Base-by-base conservation (phyloP, 2,113 vertebrate species). In the Mystacornis crossleyi region DNA sequence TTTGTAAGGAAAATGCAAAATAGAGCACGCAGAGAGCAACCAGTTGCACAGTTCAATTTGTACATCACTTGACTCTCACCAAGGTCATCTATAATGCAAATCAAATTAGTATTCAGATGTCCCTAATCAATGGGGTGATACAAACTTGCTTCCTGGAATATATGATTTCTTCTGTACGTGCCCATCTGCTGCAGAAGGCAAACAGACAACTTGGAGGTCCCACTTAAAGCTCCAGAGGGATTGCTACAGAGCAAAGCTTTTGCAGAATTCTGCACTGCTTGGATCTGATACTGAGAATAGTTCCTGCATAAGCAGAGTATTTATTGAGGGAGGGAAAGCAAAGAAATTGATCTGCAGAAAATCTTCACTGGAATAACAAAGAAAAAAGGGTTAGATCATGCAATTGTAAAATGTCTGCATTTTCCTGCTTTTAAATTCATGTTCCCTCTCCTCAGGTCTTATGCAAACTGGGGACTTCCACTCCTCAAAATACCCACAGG, bases 101-200 rank as follows among this genome's bases (percentile, higher is more conserved):
- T 78, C 67, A 89, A 90, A 89, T 70, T 83, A 90, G 45, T 51
- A 88, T 80, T 90, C 62, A 90, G 55, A 80, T 81, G 62, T 43
- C 60, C 64, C 75, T 78, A 60, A 83, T 58, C 67, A 95, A 74
- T 36, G 61, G 42, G 55, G 78, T 61, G 83, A 85, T 40, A 72
- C 17, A 51, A 80, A 83, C n/a, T 43, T 10, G 9, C 40, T 95
- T 96, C 75, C 96, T 78, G 79, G 72, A 95, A 96, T 83, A 47
- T 15, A 51, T 48, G 43, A 58, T 83, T 83, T 40, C 62, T 75
- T 73, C 48, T 81, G 29, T 54, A 28, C 7, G 43, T 54, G 38
- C 62, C 21, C 33, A 80, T 83, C 81, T 83, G 64, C 58, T 81
- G 47, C 67, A 88, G 71, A 72, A 94, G 40, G 66, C 81, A 91